Percentiles rank a stretch among this genome's conserved stretches.
Conservation (phyloP, 2,888 invertebrate genomes). For the Mylabris sibirica region DNA sequence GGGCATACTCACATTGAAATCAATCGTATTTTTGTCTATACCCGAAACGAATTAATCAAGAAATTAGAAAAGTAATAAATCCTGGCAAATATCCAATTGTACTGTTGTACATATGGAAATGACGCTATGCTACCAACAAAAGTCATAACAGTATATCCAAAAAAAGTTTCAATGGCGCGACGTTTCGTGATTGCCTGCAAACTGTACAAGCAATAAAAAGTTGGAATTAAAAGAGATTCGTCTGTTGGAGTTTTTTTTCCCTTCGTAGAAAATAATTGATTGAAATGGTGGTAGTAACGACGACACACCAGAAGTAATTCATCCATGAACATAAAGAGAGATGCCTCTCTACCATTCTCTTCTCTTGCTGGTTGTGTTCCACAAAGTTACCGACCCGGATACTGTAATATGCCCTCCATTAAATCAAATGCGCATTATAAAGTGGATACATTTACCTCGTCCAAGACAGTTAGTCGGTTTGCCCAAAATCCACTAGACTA, state of each 20-base stretch:
- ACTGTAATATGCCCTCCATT: constrained; percentile 45
- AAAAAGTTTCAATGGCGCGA: not conserved
- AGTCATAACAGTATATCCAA: not conserved
- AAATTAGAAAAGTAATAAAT: not conserved
- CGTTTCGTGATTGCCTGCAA: not conserved
- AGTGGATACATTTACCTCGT: constrained; percentile 47
- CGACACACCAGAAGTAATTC: constrained; percentile 20
- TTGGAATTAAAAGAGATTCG: constrained; percentile 14
- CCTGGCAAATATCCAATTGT: not conserved
- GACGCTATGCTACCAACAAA: not conserved
- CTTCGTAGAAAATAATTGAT: constrained; percentile 8
- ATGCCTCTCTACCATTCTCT: constrained; percentile 22
- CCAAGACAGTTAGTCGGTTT: constrained; percentile 41
- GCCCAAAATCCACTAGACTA: constrained; percentile 40
- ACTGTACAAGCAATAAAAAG: not conserved
- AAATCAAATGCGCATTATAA: constrained; percentile 50
- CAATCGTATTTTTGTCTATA: too few relatives aligned
- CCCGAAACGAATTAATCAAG: too few relatives aligned
- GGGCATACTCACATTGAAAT: too few relatives aligned
- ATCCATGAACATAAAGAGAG: constrained; percentile 37
- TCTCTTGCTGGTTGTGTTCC: constrained; percentile 23
- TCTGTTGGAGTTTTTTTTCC: constrained; percentile 2
- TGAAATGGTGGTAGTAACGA: not conserved
- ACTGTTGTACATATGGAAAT: not conserved
- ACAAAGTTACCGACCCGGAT: constrained; percentile 40